Evolutionary conservation across 1,140 invertebrate species (phyloP).

Genomic region (Lepidurus arcticus): DNA sequence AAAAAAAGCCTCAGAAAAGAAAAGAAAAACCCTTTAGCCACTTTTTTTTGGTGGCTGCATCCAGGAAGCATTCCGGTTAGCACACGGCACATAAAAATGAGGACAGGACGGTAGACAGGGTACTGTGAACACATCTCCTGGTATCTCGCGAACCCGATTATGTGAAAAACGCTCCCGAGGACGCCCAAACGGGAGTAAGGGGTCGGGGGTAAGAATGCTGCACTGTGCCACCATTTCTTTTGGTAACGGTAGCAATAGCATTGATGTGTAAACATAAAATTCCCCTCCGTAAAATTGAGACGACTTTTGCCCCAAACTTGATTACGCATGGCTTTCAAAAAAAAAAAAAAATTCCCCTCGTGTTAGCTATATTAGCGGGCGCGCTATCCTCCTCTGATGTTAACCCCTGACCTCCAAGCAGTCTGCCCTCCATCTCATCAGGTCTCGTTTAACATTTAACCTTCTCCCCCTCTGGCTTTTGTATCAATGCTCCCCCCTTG

Average conservation of each 20-base stretch:
- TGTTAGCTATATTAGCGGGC: background rate
- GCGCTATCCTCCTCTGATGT: background rate
- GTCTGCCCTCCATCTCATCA: slow-evolving; percentile 20
- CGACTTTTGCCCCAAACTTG: background rate
- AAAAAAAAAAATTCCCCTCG: background rate
- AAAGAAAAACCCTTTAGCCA: too few relatives aligned
- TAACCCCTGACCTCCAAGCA: slow-evolving; percentile 17
- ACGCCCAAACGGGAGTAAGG: background rate
- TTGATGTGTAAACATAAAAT: background rate
- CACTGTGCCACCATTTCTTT: background rate
- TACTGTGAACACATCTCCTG: slow-evolving; percentile 2
- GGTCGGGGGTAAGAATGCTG: background rate
- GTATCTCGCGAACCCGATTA: slow-evolving; percentile 12
- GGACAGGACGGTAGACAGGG: background rate
- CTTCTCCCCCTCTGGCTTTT: background rate
- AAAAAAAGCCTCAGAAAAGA: background rate
- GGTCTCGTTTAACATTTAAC: slow-evolving; percentile 22
- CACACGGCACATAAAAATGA: background rate
- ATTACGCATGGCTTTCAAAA: background rate
- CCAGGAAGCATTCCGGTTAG: background rate
- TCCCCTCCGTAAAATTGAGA: background rate
- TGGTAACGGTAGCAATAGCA: background rate
- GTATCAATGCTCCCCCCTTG: background rate
- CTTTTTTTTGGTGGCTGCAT: background rate
- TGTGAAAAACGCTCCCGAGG: background rate